A percentile compares a stretch with the other conserved stretches of the same genome.
phyloP scores from a whole-genome alignment of 2,797 vertebrate species.

The Saxicola maurus region DNA sequence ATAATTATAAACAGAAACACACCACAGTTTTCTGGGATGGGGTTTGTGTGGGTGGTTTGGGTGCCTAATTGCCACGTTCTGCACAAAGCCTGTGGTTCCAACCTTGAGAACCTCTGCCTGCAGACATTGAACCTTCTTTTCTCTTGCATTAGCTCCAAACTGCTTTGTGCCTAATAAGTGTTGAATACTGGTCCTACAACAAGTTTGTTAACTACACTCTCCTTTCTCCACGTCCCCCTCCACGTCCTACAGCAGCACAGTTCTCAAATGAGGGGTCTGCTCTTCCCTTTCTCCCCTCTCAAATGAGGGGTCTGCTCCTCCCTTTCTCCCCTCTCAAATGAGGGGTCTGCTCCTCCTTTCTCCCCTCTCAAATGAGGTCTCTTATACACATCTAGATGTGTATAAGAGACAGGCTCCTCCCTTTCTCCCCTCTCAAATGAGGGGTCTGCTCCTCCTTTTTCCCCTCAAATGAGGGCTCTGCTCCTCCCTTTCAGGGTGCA shows the following conservation, averaged over 20 bases:
- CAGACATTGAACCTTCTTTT: background rate
- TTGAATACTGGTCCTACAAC: background rate
- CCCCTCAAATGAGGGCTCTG: background rate
- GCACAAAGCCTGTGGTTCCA: background rate
- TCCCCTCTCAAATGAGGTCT: background rate
- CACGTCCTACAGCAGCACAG: background rate
- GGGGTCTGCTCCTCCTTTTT: background rate
- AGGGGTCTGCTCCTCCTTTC: background rate
- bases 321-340: too few relatives aligned
- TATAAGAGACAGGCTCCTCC: too few relatives aligned
- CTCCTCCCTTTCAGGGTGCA: background rate
- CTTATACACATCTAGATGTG: too few relatives aligned
- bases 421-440: too few relatives aligned
- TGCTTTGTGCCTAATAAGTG: background rate
- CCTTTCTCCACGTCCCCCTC: background rate
- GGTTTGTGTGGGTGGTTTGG: background rate
- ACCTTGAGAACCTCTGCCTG: background rate
- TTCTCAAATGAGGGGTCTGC: background rate
- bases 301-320: background rate
- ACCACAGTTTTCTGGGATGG: background rate
- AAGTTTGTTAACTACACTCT: background rate
- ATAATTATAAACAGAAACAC: background rate
- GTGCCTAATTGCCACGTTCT: background rate
- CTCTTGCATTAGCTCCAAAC: background rate
- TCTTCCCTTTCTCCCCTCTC: background rate